These are phyloP conservation scores for Pachliopta kotzebuea DNA, from an alignment of 2,888 invertebrate genomes.

Conservation along the genomic window DNA sequence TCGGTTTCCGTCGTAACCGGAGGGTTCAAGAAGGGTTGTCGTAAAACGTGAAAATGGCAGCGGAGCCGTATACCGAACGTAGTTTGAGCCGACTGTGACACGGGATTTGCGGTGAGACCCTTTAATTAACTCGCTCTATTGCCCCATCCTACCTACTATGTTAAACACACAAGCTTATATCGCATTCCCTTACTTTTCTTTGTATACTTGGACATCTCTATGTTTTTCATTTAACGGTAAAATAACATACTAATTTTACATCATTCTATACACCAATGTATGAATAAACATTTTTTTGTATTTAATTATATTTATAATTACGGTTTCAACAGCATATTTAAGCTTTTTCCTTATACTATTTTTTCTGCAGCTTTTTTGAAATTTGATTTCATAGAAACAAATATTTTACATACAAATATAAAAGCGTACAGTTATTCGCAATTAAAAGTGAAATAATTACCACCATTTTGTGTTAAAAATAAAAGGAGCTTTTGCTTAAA, in stretches of 20 bases:
- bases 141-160: background rate
- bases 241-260: too few species aligned
- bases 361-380: too few species aligned
- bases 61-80: constrained; percentile 11
- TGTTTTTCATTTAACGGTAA: too few species aligned
- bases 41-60: constrained; percentile 19
- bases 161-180: background rate
- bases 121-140: constrained; percentile 23
- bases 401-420: too few species aligned
- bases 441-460: too few species aligned
- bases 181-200: background rate
- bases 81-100: constrained; percentile 14
- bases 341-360: too few species aligned
- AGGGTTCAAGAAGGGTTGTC: constrained; percentile 22
- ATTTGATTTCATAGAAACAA: too few species aligned
- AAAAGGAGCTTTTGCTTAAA: too few species aligned
- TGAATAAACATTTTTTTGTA: background rate
- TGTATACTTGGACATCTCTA: background rate
- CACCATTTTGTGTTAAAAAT: too few species aligned
- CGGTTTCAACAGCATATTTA: too few species aligned
- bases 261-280: too few species aligned
- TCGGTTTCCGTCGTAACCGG: constrained; percentile 13
- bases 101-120: constrained; percentile 21
- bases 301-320: background rate
- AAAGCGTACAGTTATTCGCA: too few species aligned